Evolutionary conservation across 2,113 vertebrate genomes (phyloP), one percentile per base, ranked within the genome.

Genomic region (Fregata magnificens): DNA sequence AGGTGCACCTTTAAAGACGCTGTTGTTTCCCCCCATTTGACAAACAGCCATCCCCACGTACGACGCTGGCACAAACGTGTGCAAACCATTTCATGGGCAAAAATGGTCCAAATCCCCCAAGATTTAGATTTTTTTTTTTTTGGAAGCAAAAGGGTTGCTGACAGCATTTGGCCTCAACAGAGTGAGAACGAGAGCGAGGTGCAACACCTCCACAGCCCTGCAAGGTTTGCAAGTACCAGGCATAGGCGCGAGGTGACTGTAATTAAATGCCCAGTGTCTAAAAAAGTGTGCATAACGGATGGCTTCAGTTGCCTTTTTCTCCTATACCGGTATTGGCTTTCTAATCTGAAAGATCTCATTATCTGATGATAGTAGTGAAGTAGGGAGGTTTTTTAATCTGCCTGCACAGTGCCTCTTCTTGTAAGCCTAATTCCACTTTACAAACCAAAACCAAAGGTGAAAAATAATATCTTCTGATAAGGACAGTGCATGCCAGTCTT

Each of bases 21-120:
- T 1, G 9, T 31, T 3, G 0, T 25, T 13, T 24, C 9, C 13
- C 22, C 31, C 5, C 13, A 20, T 3, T n/a, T 38, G 32, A 3
- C 2, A 0, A 72, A 25, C 50, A 28, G 32, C 47, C 6, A 3
- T 28, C 18, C 61, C n/a, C 15, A 2, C 1, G 4, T 3, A 49
- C 2, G 0, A 6, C 2, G 0, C 22, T 14, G 49, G 25, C 38
- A 42, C 13, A 1, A 24, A 29, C 3, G 4, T 2, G 0, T 29
- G 8, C 34, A 13, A 7, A 32, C 29, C 1, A 1, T 21, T 19
- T 6, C 47, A 7, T 2, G 1, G 9, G 21, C 25, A 11, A 5
- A 59, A 73, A 10, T 1, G 55, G 31, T 21, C 18, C 49, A 3
- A 3, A 24, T n/a, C 7, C 44, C 13, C 24, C n/a, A 8, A 11